Evolutionary conservation across 1,140 invertebrate species (phyloP).

Genomic region (Myzus persicae): DNA sequence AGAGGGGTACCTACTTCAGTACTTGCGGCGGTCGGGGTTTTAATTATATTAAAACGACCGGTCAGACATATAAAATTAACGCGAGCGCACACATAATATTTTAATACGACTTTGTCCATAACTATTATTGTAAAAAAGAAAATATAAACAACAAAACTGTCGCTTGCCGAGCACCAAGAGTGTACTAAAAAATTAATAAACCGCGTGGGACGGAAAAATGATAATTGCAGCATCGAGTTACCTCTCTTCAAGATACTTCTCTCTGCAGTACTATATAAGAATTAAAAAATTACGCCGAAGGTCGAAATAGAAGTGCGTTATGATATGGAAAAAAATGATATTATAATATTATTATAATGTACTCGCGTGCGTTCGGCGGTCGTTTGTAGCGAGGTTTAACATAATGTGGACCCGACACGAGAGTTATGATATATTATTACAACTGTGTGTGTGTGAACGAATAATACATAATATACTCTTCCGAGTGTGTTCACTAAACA

Average conservation of each 20-base stretch:
- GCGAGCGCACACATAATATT: not conserved
- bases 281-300: slow-evolving; percentile 3
- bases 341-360: not conserved
- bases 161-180: not conserved
- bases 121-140: not conserved
- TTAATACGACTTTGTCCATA: not conserved
- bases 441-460: not conserved
- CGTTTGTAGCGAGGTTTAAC: slow-evolving; percentile 13
- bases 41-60: not conserved
- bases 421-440: slow-evolving; percentile 15
- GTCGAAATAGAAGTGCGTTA: not conserved
- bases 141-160: not conserved
- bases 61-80: not conserved
- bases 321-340: not conserved
- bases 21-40: not conserved
- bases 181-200: not conserved
- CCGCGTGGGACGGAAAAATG: not conserved
- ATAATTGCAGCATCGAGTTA: not conserved
- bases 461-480: not conserved
- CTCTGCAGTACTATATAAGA: not conserved
- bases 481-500: not conserved
- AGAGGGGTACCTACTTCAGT: no score
- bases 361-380: not conserved
- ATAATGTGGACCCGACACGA: slow-evolving; percentile 4
- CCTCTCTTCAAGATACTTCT: not conserved